Percentiles rank a stretch among this genome's conserved stretches.
Evolutionary conservation across 2,888 invertebrate genomes (phyloP).

Genomic region (Xanthia togata): DNA sequence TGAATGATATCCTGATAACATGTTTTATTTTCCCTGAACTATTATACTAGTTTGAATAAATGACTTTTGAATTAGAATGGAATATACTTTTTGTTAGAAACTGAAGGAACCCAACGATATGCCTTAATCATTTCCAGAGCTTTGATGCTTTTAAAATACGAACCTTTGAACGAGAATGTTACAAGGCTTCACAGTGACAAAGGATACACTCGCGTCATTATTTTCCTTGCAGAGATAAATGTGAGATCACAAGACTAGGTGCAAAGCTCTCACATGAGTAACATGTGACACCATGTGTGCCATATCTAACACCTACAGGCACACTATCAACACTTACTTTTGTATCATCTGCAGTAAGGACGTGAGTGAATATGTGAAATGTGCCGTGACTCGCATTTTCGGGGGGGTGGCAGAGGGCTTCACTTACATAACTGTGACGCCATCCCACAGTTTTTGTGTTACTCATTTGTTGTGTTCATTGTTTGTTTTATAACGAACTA

Average conservation of each 20-base stretch:
- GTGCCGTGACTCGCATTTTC: neutral
- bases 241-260: neutral
- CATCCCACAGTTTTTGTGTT: neutral
- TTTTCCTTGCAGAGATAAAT: neutral
- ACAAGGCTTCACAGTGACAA: neutral
- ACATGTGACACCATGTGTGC: no score
- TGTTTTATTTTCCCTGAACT: no score
- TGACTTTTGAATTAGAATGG: no score
- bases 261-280: neutral
- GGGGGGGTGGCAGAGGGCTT: neutral
- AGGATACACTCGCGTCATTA: constrained; percentile 5
- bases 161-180: neutral
- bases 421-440: constrained; percentile 16
- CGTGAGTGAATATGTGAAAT: constrained; percentile 19
- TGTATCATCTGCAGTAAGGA: neutral
- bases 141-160: neutral
- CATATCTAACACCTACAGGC: constrained; percentile 6
- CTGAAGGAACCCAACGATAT: neutral
- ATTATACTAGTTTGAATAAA: no score
- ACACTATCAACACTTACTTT: no score
- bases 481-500: neutral
- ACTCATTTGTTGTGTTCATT: neutral
- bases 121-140: neutral
- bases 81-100: neutral
- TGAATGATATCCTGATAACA: no score